Base-by-base conservation (phyloP, 35 echinoderm and acorn worm species). In the Apostichopus californicus region DNA sequence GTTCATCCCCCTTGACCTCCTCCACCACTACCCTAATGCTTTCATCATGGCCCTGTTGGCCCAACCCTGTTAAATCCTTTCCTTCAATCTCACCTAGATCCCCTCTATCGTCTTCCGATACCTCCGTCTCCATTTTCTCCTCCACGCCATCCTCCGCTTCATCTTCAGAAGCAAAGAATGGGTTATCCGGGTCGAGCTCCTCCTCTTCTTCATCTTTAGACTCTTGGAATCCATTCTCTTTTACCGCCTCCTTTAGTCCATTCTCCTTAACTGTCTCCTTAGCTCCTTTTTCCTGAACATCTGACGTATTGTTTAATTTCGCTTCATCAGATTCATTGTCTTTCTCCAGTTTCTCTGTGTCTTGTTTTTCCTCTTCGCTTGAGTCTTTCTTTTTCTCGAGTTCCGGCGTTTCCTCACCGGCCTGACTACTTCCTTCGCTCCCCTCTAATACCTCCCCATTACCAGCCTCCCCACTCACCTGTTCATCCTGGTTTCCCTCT, bases 121-220 rank as follows among this genome's bases (percentile, higher is more conserved):
- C 79, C 92, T 82, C 79, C 54, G 56, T 66, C 55, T 85, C 71
- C 88, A 79, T 80, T 91, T 94, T 91, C 52, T 56, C 79, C 56
- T 77, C 66, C 14, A 15, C 85, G 17, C 15, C 85, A n/a, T 58
- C 89, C 13, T 53, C 57, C 22, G 68, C 28, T 78, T 91, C 89
- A 91, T 91, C 89, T 55, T 91, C 89, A 91, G 77, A 91, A 54
- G 34, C 18, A 91, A 78, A 78, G 55, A 91, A 91, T 22, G 86
- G 86, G 26, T 89, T 89, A 90, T 77, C 90, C 34, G 75, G 89
- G 70, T 91, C 92, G n/a, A 88, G 15, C 28, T 91, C 77, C 6
- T 92, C 94, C 21, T 89, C 73, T 26, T 92, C 77, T 53, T 17
- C 88, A 3, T 81, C 91, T 34, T 78, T 80, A 78, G 68, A 9